A percentile compares a stretch with the other conserved stretches of the same genome.
Evolutionary conservation across 2,113 vertebrate species (phyloP).

Genomic region (Malurus alboscapulatus): DNA sequence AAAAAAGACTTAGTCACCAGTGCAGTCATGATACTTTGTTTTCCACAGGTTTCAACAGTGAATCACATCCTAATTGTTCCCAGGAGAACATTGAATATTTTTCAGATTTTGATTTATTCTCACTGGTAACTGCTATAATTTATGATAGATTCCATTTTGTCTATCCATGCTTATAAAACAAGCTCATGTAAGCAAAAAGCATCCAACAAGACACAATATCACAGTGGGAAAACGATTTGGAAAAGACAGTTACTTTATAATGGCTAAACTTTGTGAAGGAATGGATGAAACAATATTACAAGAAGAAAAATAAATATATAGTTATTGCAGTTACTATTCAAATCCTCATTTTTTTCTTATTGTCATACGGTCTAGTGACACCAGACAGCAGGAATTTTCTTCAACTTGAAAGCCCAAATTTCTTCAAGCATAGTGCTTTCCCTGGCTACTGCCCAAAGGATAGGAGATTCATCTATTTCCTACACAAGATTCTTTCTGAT

Average conservation of each 20-base stretch:
- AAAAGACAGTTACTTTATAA: constrained; percentile 2
- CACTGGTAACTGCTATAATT: constrained; percentile 41
- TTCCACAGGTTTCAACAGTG: constrained; percentile 38
- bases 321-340: neutral
- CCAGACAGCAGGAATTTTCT: neutral
- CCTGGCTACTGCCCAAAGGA: neutral
- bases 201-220: neutral
- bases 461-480: neutral
- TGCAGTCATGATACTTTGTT: constrained; percentile 13
- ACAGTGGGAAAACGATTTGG: neutral
- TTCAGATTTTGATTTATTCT: constrained; percentile 58
- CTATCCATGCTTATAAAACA: constrained; percentile 43
- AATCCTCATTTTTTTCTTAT: neutral
- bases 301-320: neutral
- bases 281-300: neutral
- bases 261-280: neutral
- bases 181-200: constrained; percentile 17
- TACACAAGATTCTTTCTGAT: neutral
- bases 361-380: neutral
- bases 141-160: constrained; percentile 34
- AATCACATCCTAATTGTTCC: constrained; percentile 56
- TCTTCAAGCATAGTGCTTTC: neutral
- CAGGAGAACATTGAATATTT: constrained; percentile 46
- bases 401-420: neutral
- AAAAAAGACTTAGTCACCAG: neutral